Percentiles rank a stretch among this genome's conserved stretches.
These are phyloP conservation scores for Heteromormyrus szaboi DNA, from an alignment of 2,797 vertebrate genomes.

Conservation along the genomic window DNA sequence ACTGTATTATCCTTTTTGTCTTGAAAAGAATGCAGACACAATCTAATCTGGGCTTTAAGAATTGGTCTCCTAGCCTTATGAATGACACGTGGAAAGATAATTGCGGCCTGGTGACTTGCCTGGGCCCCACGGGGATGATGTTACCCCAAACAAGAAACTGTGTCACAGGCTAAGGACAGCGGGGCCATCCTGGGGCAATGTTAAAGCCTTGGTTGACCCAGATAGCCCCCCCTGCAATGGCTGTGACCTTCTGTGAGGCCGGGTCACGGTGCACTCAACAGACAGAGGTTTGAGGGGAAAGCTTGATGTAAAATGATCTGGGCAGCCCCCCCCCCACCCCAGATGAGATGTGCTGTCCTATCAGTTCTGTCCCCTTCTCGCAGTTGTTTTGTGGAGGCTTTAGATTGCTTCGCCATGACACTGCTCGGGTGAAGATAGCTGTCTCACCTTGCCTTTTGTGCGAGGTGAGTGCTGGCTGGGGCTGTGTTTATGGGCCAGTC, in stretches of 20 bases:
- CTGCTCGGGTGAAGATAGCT: neutral
- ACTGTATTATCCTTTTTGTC: neutral
- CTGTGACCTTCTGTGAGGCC: constrained; percentile 39
- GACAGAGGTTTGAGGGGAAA: constrained; percentile 52
- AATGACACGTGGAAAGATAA: neutral
- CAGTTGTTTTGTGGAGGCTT: neutral
- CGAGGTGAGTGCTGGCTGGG: neutral
- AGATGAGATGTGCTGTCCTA: constrained; percentile 59
- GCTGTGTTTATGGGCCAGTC: too few species aligned
- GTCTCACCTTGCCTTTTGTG: constrained; percentile 2
- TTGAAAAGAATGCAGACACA: neutral
- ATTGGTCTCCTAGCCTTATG: neutral
- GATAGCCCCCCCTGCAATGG: constrained; percentile 31
- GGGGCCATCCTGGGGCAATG: constrained; percentile 7
- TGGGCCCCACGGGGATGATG: neutral
- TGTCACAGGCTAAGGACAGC: constrained; percentile 7
- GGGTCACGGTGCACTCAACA: constrained; percentile 29
- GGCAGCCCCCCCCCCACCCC: constrained; percentile 49
- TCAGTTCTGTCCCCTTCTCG: neutral
- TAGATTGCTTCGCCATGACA: neutral
- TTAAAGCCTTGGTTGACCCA: constrained; percentile 28
- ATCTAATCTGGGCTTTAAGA: neutral
- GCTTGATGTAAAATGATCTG: constrained; percentile 68
- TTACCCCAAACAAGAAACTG: neutral
- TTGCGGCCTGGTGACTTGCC: neutral